Base-by-base conservation (phyloP, 2,797 vertebrate species). In the Danio choprae region DNA sequence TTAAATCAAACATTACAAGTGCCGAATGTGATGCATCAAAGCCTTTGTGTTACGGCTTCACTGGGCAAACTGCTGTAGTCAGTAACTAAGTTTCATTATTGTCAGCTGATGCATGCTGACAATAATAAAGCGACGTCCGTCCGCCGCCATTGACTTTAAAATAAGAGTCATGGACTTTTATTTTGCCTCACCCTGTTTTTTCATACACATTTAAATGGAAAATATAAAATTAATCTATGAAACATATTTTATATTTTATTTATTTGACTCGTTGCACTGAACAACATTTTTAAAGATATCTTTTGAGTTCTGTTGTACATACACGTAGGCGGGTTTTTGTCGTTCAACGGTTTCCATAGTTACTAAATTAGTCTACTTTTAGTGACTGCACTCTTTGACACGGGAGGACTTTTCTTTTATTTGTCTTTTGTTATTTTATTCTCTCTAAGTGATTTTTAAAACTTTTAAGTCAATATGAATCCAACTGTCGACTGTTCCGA, bases 101-200 rank as follows among this genome's bases (percentile, higher is more conserved):
- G 85, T 93, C 92, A 94, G 84, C 86, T 93, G 93, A 93, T 78
- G 67, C 18, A 60, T 20, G 75, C 44, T 40, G 13, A 3, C 2
- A 7, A 79, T 65, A 77, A 69, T 69, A 81, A 63, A 83, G 48
- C 1, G 1, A 13, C 48, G 15, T 4, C 72, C 16, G 13, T 6
- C 44, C 85, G 88, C 87, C 86, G 80, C 69, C 18, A 5, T n/a
- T 0, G 0, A 0, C 90, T 91, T 91, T 92, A 92, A 86, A 90
- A 85, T 91, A 93, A 92, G 87, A 85, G 88, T 41, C 73, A 12
- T 13, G 1, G 11, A 7, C 15, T 60, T 74, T 65, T 18, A 1
- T n/a, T 74, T 63, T 18, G 43, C 72, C 1, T 15, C 29, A 29
- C 29, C 29, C n/a, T 1, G 0, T 7, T 0, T 2, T 59, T 59